Conservation (phyloP, 1,140 invertebrate genomes). For the Coenobita brevimanus region DNA sequence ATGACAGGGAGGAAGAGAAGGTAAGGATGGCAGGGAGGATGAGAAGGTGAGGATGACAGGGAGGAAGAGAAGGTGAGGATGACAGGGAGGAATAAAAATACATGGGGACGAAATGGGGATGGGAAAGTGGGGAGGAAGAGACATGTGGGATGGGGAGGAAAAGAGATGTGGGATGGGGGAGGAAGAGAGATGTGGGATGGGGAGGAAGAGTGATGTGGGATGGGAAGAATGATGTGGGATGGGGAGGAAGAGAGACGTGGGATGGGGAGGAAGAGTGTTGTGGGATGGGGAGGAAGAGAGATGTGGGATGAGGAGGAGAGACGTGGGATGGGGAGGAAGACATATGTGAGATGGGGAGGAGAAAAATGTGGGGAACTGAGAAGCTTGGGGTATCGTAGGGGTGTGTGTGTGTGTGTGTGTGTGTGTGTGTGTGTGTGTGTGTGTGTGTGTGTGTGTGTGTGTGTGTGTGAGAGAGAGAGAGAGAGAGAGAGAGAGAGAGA, state of each 20-base stretch:
- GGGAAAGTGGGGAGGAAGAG: no score
- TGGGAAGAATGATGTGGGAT: neutral
- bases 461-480: no score
- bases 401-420: no score
- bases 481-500: no score
- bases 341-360: neutral
- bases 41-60: no score
- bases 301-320: neutral
- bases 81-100: neutral
- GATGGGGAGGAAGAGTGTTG: neutral
- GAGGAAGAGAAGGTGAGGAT: no score
- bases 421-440: no score
- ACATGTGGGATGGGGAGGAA: neutral
- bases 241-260: neutral
- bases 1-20: neutral
- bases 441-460: no score
- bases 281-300: neutral
- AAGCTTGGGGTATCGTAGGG: no score
- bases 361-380: no score
- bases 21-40: neutral
- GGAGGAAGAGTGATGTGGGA: neutral
- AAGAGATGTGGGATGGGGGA: neutral
- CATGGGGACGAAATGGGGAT: neutral
- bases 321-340: no score
- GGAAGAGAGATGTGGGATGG: neutral